Evolutionary conservation across 2,888 invertebrate species (phyloP), one percentile per base, ranked within the genome.

Genomic region (Maniola hyperantus): DNA sequence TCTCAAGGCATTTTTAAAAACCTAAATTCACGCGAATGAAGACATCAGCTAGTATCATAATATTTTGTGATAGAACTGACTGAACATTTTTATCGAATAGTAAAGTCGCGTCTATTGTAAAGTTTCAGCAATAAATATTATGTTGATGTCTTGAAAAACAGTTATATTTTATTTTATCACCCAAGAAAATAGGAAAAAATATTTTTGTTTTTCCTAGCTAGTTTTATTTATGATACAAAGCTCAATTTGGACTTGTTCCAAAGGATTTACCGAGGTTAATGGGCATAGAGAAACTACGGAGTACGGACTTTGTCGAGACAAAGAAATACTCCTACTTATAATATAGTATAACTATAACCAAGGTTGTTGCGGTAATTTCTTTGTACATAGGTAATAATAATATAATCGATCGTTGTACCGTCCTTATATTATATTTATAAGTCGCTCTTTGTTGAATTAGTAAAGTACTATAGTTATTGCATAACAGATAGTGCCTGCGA

Each of bases 321-420:
- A 42, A 57, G 57, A 57, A 42, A 42, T 57, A 42, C 20, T 18
- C n/a, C n/a, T n/a, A n/a, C n/a, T n/a, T n/a, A n/a, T n/a, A n/a
- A n/a, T n/a, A n/a, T n/a, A 42, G 6, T 11, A 20, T 26, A 26
- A 1, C 2, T 26, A 26, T 26, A 26, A 6, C 42, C 42, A 57
- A 57, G 57, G 57, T 20, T 20, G 20, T 20, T 57, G 39, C 57
- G 57, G 57, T 57, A 39, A 57, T 57, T 57, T 57, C 57, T 57
- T 42, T 57, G 57, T 57, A 42, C n/a, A 11, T 10, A 11, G 10
- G 33, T 20, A 57, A 18, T 4, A 57, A 18, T 4, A 20, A 42
- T 18, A 42, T 42, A 39, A 57, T 57, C 57, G 42, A 57, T 57
- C 6, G 57, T 26, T 42, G 57, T 39, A 0, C 11, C 20, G 57